phyloP scores from a whole-genome alignment of 2,797 vertebrate genomes.

The Acanthopagrus latus region DNA sequence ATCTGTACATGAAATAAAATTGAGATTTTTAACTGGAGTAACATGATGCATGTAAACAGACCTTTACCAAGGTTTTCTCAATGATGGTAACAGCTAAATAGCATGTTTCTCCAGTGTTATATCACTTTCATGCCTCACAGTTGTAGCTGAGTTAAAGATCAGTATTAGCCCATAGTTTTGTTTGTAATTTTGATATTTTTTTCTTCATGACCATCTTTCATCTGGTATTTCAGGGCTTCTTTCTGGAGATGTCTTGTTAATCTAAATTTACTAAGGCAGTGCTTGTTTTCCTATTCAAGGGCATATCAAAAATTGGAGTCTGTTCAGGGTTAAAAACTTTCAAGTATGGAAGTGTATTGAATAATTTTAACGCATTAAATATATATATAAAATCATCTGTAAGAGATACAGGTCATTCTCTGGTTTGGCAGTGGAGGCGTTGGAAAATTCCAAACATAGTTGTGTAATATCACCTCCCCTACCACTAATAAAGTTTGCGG shows the following conservation, averaged over 20 bases:
- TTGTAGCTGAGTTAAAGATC: background rate
- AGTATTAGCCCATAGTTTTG: background rate
- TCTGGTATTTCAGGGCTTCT: background rate
- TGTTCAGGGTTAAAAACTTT: background rate
- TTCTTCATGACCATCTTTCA: background rate
- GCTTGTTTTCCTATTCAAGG: background rate
- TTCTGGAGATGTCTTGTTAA: background rate
- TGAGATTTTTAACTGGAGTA: background rate
- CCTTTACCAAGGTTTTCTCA: background rate
- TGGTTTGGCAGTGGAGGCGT: background rate
- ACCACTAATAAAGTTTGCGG: background rate
- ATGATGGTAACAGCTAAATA: background rate
- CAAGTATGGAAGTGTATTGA: background rate
- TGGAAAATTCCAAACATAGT: background rate
- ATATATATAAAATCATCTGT: background rate
- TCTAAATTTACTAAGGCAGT: background rate
- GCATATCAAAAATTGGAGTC: background rate
- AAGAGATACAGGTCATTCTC: background rate
- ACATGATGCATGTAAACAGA: constrained; percentile 33
- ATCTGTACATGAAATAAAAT: background rate
- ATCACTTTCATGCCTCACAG: constrained; percentile 2
- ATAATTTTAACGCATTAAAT: background rate
- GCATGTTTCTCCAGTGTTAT: background rate
- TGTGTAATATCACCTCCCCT: background rate
- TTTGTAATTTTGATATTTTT: constrained; percentile 2